These are phyloP conservation scores for Lutjanus argentimaculatus DNA, from an alignment of 2,797 vertebrate genomes.

Conservation along the genomic window DNA sequence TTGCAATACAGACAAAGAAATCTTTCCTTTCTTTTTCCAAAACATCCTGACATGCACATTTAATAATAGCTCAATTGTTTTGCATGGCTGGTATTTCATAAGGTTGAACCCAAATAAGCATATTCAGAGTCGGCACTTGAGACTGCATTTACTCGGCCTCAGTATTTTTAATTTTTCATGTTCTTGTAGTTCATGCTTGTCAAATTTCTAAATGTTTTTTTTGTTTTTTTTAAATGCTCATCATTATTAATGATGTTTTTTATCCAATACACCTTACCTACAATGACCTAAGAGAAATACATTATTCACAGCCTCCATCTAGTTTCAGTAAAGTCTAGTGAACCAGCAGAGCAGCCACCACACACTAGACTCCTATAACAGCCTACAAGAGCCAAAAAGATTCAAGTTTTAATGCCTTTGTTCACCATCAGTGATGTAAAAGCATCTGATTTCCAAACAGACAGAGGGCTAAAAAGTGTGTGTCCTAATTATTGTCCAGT, in stretches of 20 bases:
- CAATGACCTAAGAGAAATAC: background rate
- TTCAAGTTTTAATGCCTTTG: background rate
- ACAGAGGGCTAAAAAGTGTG: no score
- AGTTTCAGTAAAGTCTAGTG: background rate
- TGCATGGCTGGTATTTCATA: background rate
- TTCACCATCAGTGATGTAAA: background rate
- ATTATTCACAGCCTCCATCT: background rate
- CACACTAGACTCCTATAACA: background rate
- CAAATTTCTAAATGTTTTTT: background rate
- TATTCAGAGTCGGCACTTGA: background rate
- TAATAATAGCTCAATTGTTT: background rate
- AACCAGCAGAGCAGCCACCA: background rate
- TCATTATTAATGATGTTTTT: background rate
- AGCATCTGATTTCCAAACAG: background rate
- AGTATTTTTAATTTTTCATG: background rate
- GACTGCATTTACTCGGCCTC: background rate
- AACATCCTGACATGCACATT: background rate
- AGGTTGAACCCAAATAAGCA: background rate
- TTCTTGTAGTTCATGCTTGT: background rate
- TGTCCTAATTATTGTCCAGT: no score
- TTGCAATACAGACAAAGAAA: background rate
- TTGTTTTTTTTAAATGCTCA: background rate
- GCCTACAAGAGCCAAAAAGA: background rate
- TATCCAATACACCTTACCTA: background rate
- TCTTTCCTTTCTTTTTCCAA: background rate